Conservation (phyloP, 2,888 invertebrate genomes). For the Himalopsyche tibetana region DNA sequence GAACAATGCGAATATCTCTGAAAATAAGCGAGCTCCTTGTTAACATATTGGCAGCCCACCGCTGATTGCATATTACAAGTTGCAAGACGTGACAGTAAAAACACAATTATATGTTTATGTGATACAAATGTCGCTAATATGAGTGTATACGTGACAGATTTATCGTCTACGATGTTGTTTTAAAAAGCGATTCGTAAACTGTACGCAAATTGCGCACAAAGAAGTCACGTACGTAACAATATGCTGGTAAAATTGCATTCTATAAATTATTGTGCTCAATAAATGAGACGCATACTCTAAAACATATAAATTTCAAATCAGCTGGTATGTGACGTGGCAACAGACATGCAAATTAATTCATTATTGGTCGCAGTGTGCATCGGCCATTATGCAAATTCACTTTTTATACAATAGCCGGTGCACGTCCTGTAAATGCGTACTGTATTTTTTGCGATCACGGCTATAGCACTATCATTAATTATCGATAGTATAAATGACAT, state of each 20-base stretch:
- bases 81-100: neutral
- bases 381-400: conserved; percentile 28
- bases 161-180: neutral
- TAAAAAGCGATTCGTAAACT: neutral
- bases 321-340: neutral
- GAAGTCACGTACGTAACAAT: neutral
- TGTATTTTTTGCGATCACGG: neutral
- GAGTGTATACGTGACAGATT: neutral
- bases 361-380: conserved; percentile 5
- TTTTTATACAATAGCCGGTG: neutral
- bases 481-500: neutral
- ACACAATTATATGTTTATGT: too few species aligned
- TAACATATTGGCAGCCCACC: too few species aligned
- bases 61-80: too few species aligned
- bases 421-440: neutral
- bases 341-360: neutral
- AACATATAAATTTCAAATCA: conserved; percentile 29
- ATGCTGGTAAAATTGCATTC: neutral
- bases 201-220: neutral
- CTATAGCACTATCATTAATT: neutral
- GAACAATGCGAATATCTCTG: too few species aligned
- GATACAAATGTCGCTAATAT: neutral
- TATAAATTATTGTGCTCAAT: neutral
- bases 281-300: neutral
- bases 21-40: too few species aligned